Evolutionary conservation across 2,113 vertebrate species (phyloP).

Genomic region (Eptesicus fuscus): DNA sequence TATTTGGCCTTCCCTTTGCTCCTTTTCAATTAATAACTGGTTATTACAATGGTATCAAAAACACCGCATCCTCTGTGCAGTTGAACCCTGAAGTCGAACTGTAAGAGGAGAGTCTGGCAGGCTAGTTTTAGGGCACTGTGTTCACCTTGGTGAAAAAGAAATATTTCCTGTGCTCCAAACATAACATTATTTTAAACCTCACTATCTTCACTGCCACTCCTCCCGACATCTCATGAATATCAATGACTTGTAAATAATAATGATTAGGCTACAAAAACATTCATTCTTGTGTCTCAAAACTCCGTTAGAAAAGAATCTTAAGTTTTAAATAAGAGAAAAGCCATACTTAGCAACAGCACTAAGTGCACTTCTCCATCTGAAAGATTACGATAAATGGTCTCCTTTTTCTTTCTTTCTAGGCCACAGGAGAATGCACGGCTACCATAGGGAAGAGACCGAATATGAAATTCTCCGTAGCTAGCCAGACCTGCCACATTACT

Average conservation of each 20-base stretch:
- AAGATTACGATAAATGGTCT: background rate
- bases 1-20: too few relatives aligned
- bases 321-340: background rate
- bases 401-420: conserved; percentile 45
- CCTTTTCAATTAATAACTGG: too few relatives aligned
- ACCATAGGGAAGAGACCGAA: conserved; percentile 20
- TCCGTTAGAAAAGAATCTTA: background rate
- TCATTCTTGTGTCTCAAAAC: background rate
- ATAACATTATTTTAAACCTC: background rate
- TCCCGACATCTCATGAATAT: background rate
- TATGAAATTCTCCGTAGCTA: conserved; percentile 30
- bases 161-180: background rate
- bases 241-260: background rate
- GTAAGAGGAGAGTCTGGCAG: background rate
- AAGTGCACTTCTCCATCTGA: background rate
- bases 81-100: background rate
- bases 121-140: background rate
- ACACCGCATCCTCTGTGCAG: background rate
- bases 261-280: too few relatives aligned
- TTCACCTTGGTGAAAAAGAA: background rate
- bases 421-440: conserved; percentile 78
- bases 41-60: background rate
- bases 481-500: conserved; percentile 75
- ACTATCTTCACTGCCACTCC: background rate
- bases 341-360: background rate